Evolutionary conservation across 2,888 invertebrate genomes (phyloP).

Genomic region (Caenorhabditis becei): DNA sequence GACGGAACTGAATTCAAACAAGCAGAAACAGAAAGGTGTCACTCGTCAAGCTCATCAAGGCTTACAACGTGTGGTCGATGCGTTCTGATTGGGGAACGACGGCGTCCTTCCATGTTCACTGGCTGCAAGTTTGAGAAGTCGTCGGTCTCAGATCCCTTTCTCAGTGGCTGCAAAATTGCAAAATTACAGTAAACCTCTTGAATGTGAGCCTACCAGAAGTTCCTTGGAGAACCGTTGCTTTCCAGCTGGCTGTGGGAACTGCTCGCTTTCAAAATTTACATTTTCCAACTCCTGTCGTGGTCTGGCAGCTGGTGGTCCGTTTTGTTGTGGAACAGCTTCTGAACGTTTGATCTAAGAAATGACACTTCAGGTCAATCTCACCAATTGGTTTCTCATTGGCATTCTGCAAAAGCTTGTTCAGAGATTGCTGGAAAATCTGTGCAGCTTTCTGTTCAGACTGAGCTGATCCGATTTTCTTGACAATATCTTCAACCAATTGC

Average conservation of each 20-base stretch:
- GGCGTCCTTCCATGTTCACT: conserved; percentile 64
- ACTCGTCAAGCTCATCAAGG: conserved; percentile 63
- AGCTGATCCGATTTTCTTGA: conserved; percentile 69
- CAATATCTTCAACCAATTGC: conserved; percentile 62
- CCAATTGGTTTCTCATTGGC: conserved; percentile 61
- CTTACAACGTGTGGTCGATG: conserved; percentile 74
- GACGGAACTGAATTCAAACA: conserved; percentile 19
- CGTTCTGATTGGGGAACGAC: conserved; percentile 71
- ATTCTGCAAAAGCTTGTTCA: conserved; percentile 63
- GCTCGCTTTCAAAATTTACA: conserved; percentile 45
- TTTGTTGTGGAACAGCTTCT: conserved; percentile 39
- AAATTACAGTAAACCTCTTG: background rate
- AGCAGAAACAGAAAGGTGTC: conserved; percentile 18
- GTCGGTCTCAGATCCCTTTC: conserved; percentile 33
- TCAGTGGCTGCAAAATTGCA: conserved; percentile 52
- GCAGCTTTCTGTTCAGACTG: conserved; percentile 68
- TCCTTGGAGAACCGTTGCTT: conserved; percentile 66
- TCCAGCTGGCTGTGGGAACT: conserved; percentile 56
- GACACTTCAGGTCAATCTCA: background rate
- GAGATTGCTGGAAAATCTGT: conserved; percentile 69
- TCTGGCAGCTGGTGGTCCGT: conserved; percentile 57
- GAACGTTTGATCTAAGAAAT: background rate
- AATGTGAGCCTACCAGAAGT: conserved; percentile 59
- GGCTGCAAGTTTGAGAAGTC: conserved; percentile 62
- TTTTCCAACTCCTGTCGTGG: conserved; percentile 48